Evolutionary conservation across 2,888 invertebrate species (phyloP), one percentile per base, ranked within the genome.

Genomic region (Papilio elwesi): DNA sequence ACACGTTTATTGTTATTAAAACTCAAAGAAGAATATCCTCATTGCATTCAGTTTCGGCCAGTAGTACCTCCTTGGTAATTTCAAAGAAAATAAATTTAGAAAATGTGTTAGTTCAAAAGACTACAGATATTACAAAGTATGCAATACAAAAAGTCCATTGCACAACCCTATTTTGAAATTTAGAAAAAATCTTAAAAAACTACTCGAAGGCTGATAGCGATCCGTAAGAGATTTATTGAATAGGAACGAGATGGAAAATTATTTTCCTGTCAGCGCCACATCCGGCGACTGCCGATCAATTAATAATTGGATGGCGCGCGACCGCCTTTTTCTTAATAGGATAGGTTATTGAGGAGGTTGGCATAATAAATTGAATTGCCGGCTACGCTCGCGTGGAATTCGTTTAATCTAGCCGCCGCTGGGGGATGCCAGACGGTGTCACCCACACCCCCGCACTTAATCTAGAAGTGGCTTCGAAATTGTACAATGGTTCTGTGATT

Each of bases 261-360:
- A 86, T 85, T 82, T 83, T 83, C 79, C 85, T 86, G 86, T 85
- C 85, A 85, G 74, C 70, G 79, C 76, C 87, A 86, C 78, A 76
- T 79, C 79, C 36, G 47, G 76, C 16, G 66, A 74, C 70, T 74
- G 70, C 62, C 76, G 81, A 84, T 85, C 87, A 87, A 88, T 88
- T 88, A 87, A 81, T 85, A 85, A 85, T 84, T 81, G 83, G 79
- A 83, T 82, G 78, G 78, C 77, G 77, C 59, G 70, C 79, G 79
- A 84, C 82, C 80, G 86, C 85, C 89, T 88, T 89, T 88, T 89
- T 88, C 87, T 83, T 88, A 87, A 88, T 88, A 82, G 85, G 76
- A 71, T 76, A 74, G 78, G 78, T 77, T 81, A 81, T 80, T 74
- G 82, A 81, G 83, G 76, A 79, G 80, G 79, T 79, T 74, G 74